Evolutionary conservation across 2,797 vertebrate species (phyloP), one percentile per base, ranked within the genome.

Genomic region (Lepus oiostolus): DNA sequence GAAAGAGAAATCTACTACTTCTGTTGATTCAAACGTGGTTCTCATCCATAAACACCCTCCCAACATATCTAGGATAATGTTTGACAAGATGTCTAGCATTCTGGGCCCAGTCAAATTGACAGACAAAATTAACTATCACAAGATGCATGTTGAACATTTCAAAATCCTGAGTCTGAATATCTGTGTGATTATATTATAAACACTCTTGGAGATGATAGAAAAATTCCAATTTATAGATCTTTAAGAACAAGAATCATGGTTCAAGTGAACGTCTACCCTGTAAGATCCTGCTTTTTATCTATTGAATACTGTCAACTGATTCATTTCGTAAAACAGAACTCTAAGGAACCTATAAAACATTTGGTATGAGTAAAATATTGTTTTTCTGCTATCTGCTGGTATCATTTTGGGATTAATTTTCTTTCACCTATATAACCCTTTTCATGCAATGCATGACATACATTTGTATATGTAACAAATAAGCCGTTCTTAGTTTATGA

Each of bases 371-470:
- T 22, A 4, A 77, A 65, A 16, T 17, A 52, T 72, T 85, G 11
- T 88, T 95, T 38, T 32, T 77, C 68, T 86, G 35, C 71, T 76
- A 30, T 72, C 88, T 93, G 72, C 62, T 80, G 24, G 35, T 83
- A 19, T 83, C 54, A 63, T 52, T 68, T 1, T 65, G 28, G 30
- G 67, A 82, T 82, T 19, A 72, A 10, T 74, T 91, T 83, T 94
- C 22, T 84, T 82, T 42, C 42, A 88, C 68, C 85, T 63, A 12
- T 6, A 42, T 74, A 60, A 70, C 19, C 76, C 50, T 54, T 80
- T 80, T 79, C 22, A 88, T 52, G 47, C 2, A 28, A 26, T 74
- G 21, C 7, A 82, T 52, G 24, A 92, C 90, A 38, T 28, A 72
- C 62, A 1, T n/a, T 76, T 68, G 77, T 52, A 74, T 75, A 88